phyloP scores from a whole-genome alignment of 1,140 invertebrate genomes.

The Geopemphigus sp. region DNA sequence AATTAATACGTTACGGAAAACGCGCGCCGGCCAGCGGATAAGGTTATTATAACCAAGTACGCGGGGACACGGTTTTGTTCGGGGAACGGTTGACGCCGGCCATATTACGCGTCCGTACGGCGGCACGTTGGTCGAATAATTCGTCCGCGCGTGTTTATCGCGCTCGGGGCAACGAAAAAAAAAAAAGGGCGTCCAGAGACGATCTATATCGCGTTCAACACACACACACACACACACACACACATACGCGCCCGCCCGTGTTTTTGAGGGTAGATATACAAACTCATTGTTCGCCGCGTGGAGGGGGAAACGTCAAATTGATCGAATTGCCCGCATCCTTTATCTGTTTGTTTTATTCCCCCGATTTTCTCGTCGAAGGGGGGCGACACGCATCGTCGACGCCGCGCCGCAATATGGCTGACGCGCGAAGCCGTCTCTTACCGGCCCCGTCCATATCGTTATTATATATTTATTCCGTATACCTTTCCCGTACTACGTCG shows the following conservation, averaged over 20 bases:
- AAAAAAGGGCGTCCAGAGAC: neutral
- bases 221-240: accelerated
- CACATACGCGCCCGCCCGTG: no score
- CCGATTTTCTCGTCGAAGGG: neutral
- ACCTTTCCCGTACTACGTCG: no score
- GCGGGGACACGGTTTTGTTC: neutral
- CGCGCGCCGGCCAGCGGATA: no score
- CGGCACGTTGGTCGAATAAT: neutral
- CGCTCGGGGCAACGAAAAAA: neutral
- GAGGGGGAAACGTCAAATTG: conserved; percentile 9
- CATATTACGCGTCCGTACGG: neutral
- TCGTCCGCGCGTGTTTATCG: neutral
- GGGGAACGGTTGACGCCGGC: conserved; percentile 6
- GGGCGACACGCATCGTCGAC: neutral
- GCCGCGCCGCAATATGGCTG: conserved; percentile 3
- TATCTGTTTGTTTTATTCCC: conserved; percentile 13
- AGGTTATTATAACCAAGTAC: neutral
- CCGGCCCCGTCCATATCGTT: no score
- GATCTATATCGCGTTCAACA: neutral
- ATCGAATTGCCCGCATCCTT: conserved; percentile 30
- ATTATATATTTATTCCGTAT: no score
- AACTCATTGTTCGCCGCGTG: neutral
- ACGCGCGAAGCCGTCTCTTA: neutral
- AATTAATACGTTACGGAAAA: no score
- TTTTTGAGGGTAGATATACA: neutral